These are phyloP conservation scores for Apoda limacodes DNA, from an alignment of 2,888 invertebrate species.

Conservation along the genomic window DNA sequence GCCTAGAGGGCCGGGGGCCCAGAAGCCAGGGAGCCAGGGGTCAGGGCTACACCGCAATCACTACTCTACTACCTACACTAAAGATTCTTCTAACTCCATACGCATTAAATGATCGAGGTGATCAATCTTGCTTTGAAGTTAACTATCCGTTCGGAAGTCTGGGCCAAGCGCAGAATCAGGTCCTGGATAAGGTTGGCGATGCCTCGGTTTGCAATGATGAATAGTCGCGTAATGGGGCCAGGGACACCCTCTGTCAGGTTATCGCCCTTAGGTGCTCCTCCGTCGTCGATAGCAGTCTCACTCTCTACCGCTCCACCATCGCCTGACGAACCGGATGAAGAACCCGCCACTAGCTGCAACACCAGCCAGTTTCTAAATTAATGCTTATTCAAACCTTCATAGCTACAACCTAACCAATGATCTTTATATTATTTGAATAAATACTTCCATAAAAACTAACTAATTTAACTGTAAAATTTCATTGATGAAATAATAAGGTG, in stretches of 20 bases:
- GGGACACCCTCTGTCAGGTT: constrained; percentile 86
- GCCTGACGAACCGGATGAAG: constrained; percentile 71
- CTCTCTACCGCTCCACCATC: constrained; percentile 58
- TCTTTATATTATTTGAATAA: too few relatives aligned
- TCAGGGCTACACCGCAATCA: neutral
- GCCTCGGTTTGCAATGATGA: constrained; percentile 89
- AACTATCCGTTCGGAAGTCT: constrained; percentile 91
- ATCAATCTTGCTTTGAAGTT: constrained; percentile 94
- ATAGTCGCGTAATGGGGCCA: constrained; percentile 87
- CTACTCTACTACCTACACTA: neutral
- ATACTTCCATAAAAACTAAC: too few relatives aligned
- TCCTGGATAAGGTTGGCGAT: constrained; percentile 89
- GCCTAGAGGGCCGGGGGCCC: constrained; percentile 10
- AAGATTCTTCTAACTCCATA: constrained; percentile 38
- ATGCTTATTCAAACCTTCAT: too few relatives aligned
- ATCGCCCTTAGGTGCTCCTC: constrained; percentile 71
- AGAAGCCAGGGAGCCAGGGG: constrained; percentile 14
- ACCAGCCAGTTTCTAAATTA: too few relatives aligned
- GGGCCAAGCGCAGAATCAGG: constrained; percentile 88
- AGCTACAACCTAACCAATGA: too few relatives aligned
- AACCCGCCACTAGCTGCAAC: constrained; percentile 83
- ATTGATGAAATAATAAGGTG: too few relatives aligned
- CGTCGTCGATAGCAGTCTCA: constrained; percentile 61
- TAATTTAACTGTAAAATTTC: too few relatives aligned
- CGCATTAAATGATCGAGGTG: constrained; percentile 85